Base-by-base conservation (phyloP, 2,888 invertebrate species). In the Pyrochroa serraticornis region DNA sequence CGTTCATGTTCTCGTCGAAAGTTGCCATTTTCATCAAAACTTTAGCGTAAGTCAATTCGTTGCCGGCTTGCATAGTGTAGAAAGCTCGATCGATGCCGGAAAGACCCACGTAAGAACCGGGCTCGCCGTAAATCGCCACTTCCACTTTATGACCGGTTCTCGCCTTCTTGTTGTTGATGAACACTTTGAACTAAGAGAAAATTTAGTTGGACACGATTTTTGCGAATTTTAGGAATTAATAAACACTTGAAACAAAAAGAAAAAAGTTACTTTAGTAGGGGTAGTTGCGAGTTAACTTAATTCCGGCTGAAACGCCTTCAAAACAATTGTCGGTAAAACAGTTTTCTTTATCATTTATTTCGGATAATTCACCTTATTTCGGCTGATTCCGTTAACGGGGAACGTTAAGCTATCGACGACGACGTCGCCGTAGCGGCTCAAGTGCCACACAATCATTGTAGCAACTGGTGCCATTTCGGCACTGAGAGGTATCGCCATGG, bases 321-420 rank as follows among this genome's bases (percentile, higher is more conserved):
- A n/a, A n/a, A n/a, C n/a, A n/a, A n/a, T n/a, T n/a, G 13, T 43
- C 3, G 33, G 10, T 14, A 43, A 32, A 43, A 43, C 31, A 10
- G 30, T 33, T 3, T 2, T 7, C 12, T 22, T 22, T 8, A n/a
- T 14, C 33, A 9, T 10, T 37, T 12, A 34, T 9, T 41, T 43
- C n/a, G n/a, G 10, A 9, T 51, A 32, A 43, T 33, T 62, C 14
- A 36, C 41, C 75, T 95, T 94, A 77, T 97, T 96, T 58, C 94
- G 81, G 1, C 95, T 92, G 66, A 97, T 93, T 58, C 96, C 96
- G 80, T 97, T 95, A 22, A 97, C 96, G 0, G 95, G 95, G 83
- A 97, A 95, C n/a, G 96, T 96, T 55, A 97, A 82, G 55, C 94
- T 92, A 81, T 97, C 97, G 0, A 93, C 93, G 0, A 95, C 87